A percentile compares a stretch with the other conserved stretches of the same genome.
phyloP scores from a whole-genome alignment of 2,113 vertebrate genomes.

The Brachyhypopomus gauderio region DNA sequence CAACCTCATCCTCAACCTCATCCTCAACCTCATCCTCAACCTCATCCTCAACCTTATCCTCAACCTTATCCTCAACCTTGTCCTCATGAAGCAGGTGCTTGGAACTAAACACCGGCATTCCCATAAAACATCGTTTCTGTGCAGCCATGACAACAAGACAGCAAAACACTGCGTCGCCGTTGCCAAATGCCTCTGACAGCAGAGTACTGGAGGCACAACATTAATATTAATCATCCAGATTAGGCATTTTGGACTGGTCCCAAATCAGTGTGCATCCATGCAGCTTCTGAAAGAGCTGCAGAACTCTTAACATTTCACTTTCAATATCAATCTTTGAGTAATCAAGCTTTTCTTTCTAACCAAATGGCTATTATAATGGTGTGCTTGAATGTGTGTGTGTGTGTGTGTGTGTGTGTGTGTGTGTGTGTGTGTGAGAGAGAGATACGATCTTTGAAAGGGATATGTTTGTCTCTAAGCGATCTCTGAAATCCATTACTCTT shows the following conservation, averaged over 20 bases:
- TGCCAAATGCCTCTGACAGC: slow-evolving; percentile 25
- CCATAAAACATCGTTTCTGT: slow-evolving; percentile 6
- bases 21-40: too few relatives aligned
- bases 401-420: slow-evolving; percentile 10
- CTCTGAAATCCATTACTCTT: slow-evolving; percentile 59
- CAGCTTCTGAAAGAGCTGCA: slow-evolving; percentile 11
- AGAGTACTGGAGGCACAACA: background rate
- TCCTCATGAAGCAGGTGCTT: background rate
- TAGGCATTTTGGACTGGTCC: slow-evolving; percentile 26
- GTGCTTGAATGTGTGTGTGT: background rate
- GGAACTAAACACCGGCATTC: background rate
- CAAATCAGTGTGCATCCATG: background rate
- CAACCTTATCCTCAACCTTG: background rate
- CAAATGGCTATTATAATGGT: background rate
- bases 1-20: background rate
- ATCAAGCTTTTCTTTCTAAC: slow-evolving; percentile 32
- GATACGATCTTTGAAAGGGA: slow-evolving; percentile 47
- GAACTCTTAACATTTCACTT: slow-evolving; percentile 26
- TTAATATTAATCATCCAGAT: slow-evolving; percentile 19
- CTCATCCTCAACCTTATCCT: background rate
- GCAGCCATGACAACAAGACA: slow-evolving; percentile 19
- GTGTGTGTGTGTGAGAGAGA: slow-evolving; percentile 1
- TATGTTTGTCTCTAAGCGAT: slow-evolving; percentile 55
- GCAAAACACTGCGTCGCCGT: background rate
- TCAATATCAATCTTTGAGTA: slow-evolving; percentile 39